Conservation (phyloP, 2,797 vertebrate species). For the Oreochromis grahami region DNA sequence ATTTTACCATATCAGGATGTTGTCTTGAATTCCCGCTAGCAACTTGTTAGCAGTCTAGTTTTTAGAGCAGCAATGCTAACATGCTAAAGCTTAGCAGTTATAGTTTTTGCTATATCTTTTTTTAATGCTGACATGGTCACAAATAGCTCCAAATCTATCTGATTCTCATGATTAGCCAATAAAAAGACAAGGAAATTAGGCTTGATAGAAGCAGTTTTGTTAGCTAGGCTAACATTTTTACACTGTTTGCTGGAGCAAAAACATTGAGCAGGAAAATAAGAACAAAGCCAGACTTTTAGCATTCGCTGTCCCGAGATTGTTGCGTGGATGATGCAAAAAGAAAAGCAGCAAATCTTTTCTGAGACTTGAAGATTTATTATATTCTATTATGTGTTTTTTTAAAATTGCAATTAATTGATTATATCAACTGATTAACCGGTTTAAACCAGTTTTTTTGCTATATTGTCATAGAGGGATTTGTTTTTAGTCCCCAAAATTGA, state of each 20-base stretch:
- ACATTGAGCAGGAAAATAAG: background rate
- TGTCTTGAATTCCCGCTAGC: background rate
- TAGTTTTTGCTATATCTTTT: accelerated
- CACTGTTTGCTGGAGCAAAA: no score
- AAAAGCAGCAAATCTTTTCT: background rate
- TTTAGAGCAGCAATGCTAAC: background rate
- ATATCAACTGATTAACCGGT: background rate
- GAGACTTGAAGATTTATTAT: background rate
- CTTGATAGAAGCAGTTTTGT: background rate
- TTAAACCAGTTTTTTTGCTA: accelerated
- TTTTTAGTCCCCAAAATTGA: background rate
- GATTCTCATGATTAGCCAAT: background rate
- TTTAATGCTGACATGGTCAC: background rate
- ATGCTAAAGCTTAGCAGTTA: background rate
- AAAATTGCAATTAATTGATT: accelerated
- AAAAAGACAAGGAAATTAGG: background rate
- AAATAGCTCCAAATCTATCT: background rate
- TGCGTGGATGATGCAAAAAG: background rate
- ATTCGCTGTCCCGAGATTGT: accelerated
- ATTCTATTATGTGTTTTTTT: accelerated
- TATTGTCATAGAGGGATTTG: background rate
- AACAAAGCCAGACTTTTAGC: background rate
- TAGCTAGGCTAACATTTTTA: background rate
- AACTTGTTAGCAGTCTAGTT: background rate
- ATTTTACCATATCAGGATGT: background rate